Conservation (phyloP, 2,888 invertebrate species). For the Tetheella fluctuosa region DNA sequence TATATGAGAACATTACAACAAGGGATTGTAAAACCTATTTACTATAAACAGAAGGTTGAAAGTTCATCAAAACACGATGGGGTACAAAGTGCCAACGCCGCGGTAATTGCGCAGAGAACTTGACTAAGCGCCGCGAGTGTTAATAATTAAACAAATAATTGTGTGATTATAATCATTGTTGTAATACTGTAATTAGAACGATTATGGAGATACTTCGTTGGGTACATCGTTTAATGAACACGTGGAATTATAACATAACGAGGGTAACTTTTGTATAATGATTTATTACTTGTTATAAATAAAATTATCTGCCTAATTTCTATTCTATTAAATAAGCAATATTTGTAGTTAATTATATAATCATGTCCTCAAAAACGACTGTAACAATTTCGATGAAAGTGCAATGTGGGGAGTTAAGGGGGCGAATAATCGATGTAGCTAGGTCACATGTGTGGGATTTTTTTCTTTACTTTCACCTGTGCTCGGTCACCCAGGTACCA, state of each 20-base stretch:
- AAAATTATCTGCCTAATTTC: no score
- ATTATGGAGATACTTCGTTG: not conserved
- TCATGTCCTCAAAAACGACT: no score
- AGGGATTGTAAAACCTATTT: not conserved
- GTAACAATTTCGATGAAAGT: no score
- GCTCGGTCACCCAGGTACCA: no score
- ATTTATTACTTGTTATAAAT: no score
- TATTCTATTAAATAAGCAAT: no score
- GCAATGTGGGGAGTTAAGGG: no score
- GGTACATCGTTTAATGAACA: not conserved
- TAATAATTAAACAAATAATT: conserved; percentile 26
- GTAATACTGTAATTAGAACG: conserved; percentile 18
- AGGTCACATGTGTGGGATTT: no score
- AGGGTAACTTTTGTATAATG: not conserved
- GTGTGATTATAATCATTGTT: conserved; percentile 25
- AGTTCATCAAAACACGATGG: not conserved
- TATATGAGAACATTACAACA: not conserved
- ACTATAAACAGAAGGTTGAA: not conserved
- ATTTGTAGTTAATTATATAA: no score
- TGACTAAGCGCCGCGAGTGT: conserved; percentile 19
- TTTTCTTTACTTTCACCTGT: no score
- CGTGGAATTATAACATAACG: not conserved
- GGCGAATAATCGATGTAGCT: no score
- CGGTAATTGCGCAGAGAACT: conserved; percentile 6
- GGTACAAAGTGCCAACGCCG: conserved; percentile 12